phyloP scores from a whole-genome alignment of 2,797 vertebrate species.

The Platalea minor region DNA sequence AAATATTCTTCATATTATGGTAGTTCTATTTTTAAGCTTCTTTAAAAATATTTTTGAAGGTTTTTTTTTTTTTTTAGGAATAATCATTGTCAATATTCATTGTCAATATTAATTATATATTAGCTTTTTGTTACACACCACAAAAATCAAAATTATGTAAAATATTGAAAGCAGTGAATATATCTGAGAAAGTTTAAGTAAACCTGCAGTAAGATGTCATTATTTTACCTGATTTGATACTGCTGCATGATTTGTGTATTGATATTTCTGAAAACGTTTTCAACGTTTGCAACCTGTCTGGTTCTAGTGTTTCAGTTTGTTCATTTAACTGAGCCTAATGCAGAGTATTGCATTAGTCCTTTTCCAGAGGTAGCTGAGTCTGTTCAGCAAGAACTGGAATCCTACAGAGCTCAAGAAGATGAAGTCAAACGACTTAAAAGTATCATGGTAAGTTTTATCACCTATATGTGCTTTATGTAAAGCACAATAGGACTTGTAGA shows the following conservation, averaged over 20 bases:
- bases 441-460: slow-evolving; percentile 86
- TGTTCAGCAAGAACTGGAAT: slow-evolving; percentile 93
- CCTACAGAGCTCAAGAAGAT: slow-evolving; percentile 95
- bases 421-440: slow-evolving; percentile 97
- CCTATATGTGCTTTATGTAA: background rate
- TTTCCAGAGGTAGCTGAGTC: slow-evolving; percentile 98
- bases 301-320: background rate
- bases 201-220: background rate
- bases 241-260: background rate
- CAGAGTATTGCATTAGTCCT: slow-evolving; percentile 79
- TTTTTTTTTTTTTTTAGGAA: background rate
- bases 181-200: background rate
- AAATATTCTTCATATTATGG: background rate
- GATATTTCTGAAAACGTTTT: background rate
- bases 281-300: background rate
- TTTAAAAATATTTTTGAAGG: background rate
- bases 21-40: background rate
- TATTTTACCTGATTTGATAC: background rate
- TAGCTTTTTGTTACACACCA: background rate
- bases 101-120: background rate
- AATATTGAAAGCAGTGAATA: background rate
- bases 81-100: background rate
- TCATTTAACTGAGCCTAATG: slow-evolving; percentile 25
- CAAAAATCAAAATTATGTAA: background rate
- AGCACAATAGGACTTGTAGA: background rate